Conservation (phyloP, 2,113 vertebrate genomes). For the Struthidea cinerea region DNA sequence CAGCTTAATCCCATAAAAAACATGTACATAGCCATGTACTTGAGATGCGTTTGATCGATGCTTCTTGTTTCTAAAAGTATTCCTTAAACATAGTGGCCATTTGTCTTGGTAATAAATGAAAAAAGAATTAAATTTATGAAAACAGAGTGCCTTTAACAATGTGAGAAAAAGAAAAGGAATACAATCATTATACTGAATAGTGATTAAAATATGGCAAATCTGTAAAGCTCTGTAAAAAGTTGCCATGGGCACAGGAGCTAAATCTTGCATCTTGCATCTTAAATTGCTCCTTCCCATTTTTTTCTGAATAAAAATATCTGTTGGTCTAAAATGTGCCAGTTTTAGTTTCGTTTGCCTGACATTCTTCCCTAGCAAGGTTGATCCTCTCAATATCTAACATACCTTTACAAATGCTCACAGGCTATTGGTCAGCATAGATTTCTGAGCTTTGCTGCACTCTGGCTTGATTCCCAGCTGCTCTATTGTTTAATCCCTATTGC, state of each 20-base stretch:
- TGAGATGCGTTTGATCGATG: background rate
- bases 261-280: background rate
- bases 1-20: background rate
- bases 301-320: background rate
- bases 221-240: background rate
- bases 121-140: background rate
- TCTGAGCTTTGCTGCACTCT: background rate
- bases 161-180: background rate
- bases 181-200: background rate
- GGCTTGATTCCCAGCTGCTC: background rate
- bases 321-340: background rate
- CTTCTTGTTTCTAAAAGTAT: background rate
- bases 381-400: background rate
- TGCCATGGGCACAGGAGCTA: background rate
- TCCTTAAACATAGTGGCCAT: background rate
- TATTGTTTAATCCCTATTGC: background rate
- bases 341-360: background rate
- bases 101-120: background rate
- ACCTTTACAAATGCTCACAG: background rate
- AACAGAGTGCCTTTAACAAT: background rate
- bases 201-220: background rate
- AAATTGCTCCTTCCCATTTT: background rate
- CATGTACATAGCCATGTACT: fast-evolving
- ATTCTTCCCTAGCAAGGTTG: background rate
- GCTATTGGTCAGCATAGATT: background rate